phyloP scores from a whole-genome alignment of 2,797 vertebrate species.

The Gadopsis bispinosus region DNA sequence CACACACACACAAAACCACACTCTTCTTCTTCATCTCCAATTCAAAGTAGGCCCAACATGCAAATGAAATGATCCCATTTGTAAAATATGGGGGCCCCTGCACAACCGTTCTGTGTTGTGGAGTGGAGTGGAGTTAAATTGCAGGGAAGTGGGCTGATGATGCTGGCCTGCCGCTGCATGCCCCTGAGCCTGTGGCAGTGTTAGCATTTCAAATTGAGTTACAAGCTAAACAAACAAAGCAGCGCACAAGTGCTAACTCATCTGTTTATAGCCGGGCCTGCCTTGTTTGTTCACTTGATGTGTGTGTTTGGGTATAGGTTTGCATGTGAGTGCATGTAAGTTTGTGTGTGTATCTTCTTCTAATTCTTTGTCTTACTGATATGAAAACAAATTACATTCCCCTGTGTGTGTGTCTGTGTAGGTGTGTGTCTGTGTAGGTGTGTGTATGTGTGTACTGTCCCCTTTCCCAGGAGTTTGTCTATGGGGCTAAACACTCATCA shows the following conservation, averaged over 20 bases:
- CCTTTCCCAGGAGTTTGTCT: conserved; percentile 53
- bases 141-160: conserved; percentile 67
- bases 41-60: conserved; percentile 70
- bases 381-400: conserved; percentile 54
- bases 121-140: conserved; percentile 68
- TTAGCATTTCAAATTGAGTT: conserved; percentile 87
- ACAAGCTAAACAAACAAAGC: conserved; percentile 81
- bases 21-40: conserved; percentile 70
- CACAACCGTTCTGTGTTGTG: conserved; percentile 62
- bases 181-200: conserved; percentile 72
- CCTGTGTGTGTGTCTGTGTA: conserved; percentile 8
- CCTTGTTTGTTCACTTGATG: conserved; percentile 63
- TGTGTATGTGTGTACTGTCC: conserved; percentile 27
- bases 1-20: background rate
- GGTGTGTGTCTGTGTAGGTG: conserved; percentile 13
- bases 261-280: conserved; percentile 63
- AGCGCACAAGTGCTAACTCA: conserved; percentile 59
- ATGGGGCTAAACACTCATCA: conserved; percentile 70
- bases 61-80: conserved; percentile 75
- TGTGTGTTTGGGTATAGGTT: conserved; percentile 33
- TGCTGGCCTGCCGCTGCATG: conserved; percentile 56
- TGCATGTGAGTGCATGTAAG: conserved; percentile 5
- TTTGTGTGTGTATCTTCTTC: conserved; percentile 20
- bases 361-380: conserved; percentile 58
- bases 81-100: conserved; percentile 73